Percentiles rank a stretch among this genome's conserved stretches.
phyloP scores from a whole-genome alignment of 2,113 vertebrate genomes.

The Eretmochelys imbricata region DNA sequence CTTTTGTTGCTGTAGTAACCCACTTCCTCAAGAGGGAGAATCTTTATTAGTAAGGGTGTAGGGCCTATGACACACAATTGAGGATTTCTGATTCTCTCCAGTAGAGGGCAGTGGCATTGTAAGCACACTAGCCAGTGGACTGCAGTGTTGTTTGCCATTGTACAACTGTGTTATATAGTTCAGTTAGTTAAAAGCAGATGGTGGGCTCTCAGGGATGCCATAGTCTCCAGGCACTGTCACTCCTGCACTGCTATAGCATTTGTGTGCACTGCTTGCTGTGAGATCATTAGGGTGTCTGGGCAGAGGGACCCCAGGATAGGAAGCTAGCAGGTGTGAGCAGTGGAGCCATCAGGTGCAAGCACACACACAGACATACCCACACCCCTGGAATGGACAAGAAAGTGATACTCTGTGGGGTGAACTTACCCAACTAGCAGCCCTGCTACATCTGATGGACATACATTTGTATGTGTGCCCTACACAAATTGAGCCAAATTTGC shows the following conservation, averaged over 20 bases:
- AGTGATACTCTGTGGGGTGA: neutral
- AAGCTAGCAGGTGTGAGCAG: neutral
- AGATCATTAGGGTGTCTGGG: neutral
- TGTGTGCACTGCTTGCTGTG: rapidly evolving
- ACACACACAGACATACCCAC: neutral
- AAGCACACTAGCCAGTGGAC: neutral
- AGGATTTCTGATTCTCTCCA: neutral
- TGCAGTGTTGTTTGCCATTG: rapidly evolving
- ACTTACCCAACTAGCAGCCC: neutral
- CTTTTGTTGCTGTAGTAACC: neutral
- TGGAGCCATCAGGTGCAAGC: neutral
- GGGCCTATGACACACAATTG: neutral
- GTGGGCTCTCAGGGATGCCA: neutral
- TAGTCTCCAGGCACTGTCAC: neutral
- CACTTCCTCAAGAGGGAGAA: neutral
- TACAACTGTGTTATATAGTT: neutral
- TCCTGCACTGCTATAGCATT: rapidly evolving
- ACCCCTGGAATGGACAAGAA: neutral
- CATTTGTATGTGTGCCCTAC: neutral
- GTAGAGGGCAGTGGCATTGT: neutral
- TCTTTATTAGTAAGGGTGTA: neutral
- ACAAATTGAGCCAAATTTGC: neutral
- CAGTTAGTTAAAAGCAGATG: neutral
- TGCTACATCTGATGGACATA: neutral
- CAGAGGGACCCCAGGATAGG: neutral